Evolutionary conservation across 2,888 invertebrate species (phyloP).

Genomic region (Vesta saturnalis): DNA sequence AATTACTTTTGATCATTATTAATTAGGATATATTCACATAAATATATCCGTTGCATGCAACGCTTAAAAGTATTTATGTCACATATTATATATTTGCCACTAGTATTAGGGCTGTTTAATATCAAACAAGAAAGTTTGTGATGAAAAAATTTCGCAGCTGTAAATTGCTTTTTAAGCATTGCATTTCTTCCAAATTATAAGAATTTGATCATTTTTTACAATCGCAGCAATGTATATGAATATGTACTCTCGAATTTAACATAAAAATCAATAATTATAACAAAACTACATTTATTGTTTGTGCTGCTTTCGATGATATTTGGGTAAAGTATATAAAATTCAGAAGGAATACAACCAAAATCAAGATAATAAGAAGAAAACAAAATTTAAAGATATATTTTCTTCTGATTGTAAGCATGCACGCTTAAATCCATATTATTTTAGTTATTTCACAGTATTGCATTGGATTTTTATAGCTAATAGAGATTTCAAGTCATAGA

Average conservation of each 20-base stretch:
- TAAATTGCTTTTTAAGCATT: constrained; percentile 31
- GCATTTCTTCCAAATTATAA: constrained; percentile 17
- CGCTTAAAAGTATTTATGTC: constrained; percentile 35
- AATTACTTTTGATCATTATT: constrained; percentile 14
- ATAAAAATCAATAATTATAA: constrained; percentile 19
- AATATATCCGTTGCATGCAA: constrained; percentile 34
- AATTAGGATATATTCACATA: constrained; percentile 20
- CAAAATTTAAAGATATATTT: constrained; percentile 88
- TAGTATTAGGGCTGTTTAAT: constrained; percentile 25
- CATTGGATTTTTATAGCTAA: constrained; percentile 21
- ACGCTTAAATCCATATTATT: constrained; percentile 31
- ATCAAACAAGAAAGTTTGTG: not conserved
- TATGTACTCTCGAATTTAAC: not conserved
- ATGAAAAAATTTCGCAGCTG: constrained; percentile 18
- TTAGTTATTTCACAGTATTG: too few relatives aligned
- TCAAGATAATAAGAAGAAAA: constrained; percentile 76
- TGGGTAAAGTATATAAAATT: constrained; percentile 79
- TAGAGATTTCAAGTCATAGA: constrained; percentile 6
- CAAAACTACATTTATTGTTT: constrained; percentile 61
- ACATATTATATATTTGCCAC: constrained; percentile 23
- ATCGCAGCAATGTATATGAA: not conserved
- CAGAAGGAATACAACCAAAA: constrained; percentile 70
- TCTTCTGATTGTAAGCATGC: constrained; percentile 80
- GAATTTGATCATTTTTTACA: not conserved
- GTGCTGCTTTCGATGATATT: constrained; percentile 71